Percentiles rank a stretch among this genome's conserved stretches.
Conservation (phyloP, 2,797 vertebrate species). For the Takifugu rubripes region DNA sequence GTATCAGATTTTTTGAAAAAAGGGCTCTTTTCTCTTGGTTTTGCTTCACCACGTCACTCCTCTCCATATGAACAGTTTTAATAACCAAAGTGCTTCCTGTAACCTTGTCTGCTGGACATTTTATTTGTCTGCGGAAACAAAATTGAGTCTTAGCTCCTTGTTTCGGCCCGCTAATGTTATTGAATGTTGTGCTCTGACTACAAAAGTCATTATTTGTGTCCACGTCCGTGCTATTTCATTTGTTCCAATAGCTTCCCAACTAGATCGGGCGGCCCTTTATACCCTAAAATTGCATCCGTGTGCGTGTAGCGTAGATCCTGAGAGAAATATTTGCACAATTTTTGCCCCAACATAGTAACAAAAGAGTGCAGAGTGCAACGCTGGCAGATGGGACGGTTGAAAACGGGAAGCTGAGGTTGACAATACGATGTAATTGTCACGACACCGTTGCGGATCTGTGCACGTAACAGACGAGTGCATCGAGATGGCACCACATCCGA, state of each 20-base stretch:
- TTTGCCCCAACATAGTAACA: slow-evolving; percentile 16
- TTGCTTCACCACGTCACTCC: neutral
- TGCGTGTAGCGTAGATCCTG: too few species aligned
- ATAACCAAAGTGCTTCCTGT: neutral
- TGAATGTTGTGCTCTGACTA: slow-evolving; percentile 1
- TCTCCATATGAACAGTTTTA: neutral
- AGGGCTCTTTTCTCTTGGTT: too few species aligned
- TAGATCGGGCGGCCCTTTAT: neutral
- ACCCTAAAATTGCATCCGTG: too few species aligned
- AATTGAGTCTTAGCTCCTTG: neutral
- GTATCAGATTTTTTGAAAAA: too few species aligned
- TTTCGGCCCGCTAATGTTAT: slow-evolving; percentile 1
- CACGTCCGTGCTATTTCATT: neutral
- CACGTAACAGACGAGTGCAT: neutral
- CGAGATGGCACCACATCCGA: slow-evolving; percentile 40
- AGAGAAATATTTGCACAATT: neutral
- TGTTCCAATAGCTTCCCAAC: neutral
- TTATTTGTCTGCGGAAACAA: slow-evolving; percentile 1
- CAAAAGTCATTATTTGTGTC: neutral
- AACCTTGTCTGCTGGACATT: slow-evolving; percentile 3
- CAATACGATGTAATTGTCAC: slow-evolving; percentile 38
- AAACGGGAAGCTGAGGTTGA: slow-evolving; percentile 7
- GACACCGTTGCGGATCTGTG: slow-evolving; percentile 21
- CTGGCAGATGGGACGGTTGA: slow-evolving; percentile 27
- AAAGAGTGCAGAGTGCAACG: slow-evolving; percentile 15